Percentiles rank a stretch among this genome's conserved stretches.
Evolutionary conservation across 2,888 invertebrate genomes (phyloP).

Genomic region (Sphaerophoria taeniata): DNA sequence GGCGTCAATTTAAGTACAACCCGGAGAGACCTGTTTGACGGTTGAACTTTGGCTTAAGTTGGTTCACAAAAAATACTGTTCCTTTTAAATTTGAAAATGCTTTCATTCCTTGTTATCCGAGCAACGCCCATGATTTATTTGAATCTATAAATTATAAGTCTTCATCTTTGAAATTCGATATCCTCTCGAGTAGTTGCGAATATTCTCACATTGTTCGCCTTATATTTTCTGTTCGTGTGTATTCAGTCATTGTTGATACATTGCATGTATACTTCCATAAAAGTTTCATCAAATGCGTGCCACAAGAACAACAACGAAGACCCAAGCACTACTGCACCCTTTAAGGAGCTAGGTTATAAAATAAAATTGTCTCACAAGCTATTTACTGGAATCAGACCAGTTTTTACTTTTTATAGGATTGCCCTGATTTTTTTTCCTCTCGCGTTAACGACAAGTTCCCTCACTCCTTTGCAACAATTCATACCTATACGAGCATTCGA

Average conservation of each 20-base stretch:
- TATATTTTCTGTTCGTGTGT: background rate
- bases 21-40: too few relatives aligned
- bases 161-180: slow-evolving; percentile 2
- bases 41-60: too few relatives aligned
- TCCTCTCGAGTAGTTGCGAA: background rate
- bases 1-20: background rate
- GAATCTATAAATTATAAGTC: background rate
- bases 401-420: slow-evolving; percentile 63
- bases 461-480: background rate
- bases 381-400: slow-evolving; percentile 38
- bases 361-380: slow-evolving; percentile 29
- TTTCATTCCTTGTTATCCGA: background rate
- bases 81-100: too few relatives aligned
- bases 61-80: too few relatives aligned
- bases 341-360: slow-evolving; percentile 15
- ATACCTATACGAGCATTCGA: too few relatives aligned
- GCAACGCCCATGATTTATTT: background rate
- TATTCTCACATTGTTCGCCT: background rate
- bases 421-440: slow-evolving; percentile 61
- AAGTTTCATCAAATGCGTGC: slow-evolving; percentile 26
- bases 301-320: background rate
- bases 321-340: slow-evolving; percentile 41
- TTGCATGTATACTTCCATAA: slow-evolving; percentile 19
- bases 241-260: background rate
- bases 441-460: slow-evolving; percentile 21